Percentiles rank a stretch among this genome's conserved stretches.
phyloP scores from a whole-genome alignment of 2,113 vertebrate genomes.

The Eleginops maclovinus region DNA sequence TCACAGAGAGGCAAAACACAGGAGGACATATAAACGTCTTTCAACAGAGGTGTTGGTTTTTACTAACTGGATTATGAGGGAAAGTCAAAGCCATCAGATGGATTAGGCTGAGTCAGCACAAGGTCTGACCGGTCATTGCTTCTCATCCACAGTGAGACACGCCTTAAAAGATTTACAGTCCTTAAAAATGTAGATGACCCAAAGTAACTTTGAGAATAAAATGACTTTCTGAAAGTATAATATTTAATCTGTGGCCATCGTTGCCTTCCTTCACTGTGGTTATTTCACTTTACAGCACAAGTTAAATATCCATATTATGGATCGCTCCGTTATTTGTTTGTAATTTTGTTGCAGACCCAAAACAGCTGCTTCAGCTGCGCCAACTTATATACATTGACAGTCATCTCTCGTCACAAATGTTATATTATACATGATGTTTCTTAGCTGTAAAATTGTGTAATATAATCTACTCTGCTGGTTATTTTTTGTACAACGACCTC shows the following conservation, averaged over 20 bases:
- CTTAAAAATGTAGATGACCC: slow-evolving; percentile 13
- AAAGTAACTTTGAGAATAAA: slow-evolving; percentile 2
- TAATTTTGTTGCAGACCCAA: no score
- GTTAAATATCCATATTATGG: no score
- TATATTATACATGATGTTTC: no score
- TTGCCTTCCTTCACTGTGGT: no score
- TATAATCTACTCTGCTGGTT: no score
- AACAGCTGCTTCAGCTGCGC: no score
- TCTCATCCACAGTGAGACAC: background rate
- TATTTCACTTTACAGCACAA: no score
- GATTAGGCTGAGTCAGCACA: background rate
- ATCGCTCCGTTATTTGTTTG: no score
- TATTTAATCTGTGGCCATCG: background rate
- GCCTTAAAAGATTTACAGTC: background rate
- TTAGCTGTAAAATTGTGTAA: no score
- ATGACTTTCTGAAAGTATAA: background rate
- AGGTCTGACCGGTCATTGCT: background rate
- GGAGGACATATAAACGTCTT: background rate
- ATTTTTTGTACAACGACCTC: background rate
- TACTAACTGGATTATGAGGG: slow-evolving; percentile 12
- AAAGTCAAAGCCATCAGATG: slow-evolving; percentile 13
- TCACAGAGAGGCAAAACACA: slow-evolving; percentile 5
- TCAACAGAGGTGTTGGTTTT: slow-evolving; percentile 3
- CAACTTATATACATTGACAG: no score
- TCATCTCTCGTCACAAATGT: no score